Conservation (phyloP, 2,797 vertebrate genomes). For the Sebastiscus tertius region DNA sequence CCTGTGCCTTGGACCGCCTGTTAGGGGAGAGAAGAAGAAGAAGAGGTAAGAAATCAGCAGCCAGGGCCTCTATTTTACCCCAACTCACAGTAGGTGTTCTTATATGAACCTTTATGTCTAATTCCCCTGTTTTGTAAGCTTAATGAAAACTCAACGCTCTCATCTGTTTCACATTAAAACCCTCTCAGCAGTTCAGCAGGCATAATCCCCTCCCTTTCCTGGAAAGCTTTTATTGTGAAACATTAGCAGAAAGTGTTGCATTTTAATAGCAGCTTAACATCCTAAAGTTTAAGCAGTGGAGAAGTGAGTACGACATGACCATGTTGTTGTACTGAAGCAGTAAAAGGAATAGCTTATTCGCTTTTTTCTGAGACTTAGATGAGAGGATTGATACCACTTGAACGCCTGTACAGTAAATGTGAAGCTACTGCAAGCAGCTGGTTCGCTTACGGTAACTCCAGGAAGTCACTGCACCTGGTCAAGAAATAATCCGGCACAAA, state of each 20-base stretch:
- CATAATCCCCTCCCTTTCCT: not conserved
- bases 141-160: not conserved
- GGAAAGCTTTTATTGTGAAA: not conserved
- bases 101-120: not conserved
- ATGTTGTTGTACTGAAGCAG: not conserved
- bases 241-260: not conserved
- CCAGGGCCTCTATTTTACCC: not conserved
- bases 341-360: not conserved
- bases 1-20: slow-evolving; percentile 97
- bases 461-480: not conserved
- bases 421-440: not conserved
- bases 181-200: not conserved
- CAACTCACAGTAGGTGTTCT: not conserved
- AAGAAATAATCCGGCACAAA: not conserved
- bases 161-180: slow-evolving; percentile 1
- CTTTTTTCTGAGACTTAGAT: not conserved
- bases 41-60: not conserved
- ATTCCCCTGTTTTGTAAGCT: not conserved
- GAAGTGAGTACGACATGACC: not conserved
- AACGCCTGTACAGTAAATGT: not conserved
- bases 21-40: not conserved
- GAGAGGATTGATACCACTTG: not conserved
- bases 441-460: no score
- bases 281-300: not conserved
- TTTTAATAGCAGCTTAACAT: not conserved